Base-by-base conservation (phyloP, 2,797 vertebrate genomes). In the Eutrigla gurnardus region DNA sequence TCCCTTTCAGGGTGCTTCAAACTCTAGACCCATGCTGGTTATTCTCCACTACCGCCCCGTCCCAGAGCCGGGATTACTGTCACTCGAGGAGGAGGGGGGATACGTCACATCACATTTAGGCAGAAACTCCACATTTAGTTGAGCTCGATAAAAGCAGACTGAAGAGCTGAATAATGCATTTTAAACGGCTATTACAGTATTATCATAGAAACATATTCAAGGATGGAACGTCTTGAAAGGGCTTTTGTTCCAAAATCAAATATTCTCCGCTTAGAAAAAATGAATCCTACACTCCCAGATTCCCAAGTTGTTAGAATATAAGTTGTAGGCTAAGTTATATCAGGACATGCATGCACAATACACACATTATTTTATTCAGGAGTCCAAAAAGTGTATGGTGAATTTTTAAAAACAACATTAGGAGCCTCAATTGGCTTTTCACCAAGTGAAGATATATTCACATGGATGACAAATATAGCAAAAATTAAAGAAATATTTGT, bases 11-110 rank as follows among this genome's bases (percentile, higher is more conserved):
- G 71, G 54, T 1, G 57, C 84, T 74, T 83, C 69, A 86, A 74
- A 92, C 83, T 90, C 85, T 75, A 78, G 60, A 81, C 53, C 79
- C 90, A 75, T 77, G 90, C 88, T 87, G 89, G 63, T 88, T 88
- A 54, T 67, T 79, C 82, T 77, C 64, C 70, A 60, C 81, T 5
- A 49, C 43, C 67, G 64, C 76, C 37, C 75, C 57, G 65, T 76
- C 61, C 42, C 65, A 75, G 57, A 87, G 88, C 74, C 33, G 7
- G 82, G 88, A 93, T 92, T 91, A 92, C 83, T 85, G 87, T 88
- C 89, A 84, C 73, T 85, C 77, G 71, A 77, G 65, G 63, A 46
- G n/a, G n/a, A 68, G 65, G 77, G 65, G 75, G 83, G 85, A 72
- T 64, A 70, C 67, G 67, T 87, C 79, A 76, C 77, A 86, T 85